A percentile compares a stretch with the other conserved stretches of the same genome.
phyloP scores from a whole-genome alignment of 2,113 vertebrate species.

The Micronisus gabar region DNA sequence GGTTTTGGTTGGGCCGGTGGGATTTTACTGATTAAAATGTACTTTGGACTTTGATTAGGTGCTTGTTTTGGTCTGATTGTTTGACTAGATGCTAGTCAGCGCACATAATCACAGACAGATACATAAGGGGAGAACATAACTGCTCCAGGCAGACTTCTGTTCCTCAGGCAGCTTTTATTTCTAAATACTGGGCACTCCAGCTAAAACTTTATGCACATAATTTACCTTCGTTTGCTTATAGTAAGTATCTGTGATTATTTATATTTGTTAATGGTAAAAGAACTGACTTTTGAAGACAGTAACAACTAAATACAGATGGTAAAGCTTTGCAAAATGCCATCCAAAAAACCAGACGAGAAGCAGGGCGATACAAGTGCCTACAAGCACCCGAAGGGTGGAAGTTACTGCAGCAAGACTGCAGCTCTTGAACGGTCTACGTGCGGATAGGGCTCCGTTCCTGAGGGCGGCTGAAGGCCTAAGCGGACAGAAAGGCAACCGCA shows the following conservation, averaged over 20 bases:
- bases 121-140: neutral
- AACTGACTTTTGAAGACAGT: neutral
- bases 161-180: neutral
- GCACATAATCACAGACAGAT: neutral
- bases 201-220: neutral
- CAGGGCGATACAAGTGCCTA: neutral
- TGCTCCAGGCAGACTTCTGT: neutral
- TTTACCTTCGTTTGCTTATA: neutral
- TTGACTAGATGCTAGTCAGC: neutral
- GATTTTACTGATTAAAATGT: neutral
- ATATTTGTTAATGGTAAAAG: neutral
- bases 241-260: neutral
- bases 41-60: neutral
- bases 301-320: neutral
- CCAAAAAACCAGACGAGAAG: neutral
- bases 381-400: neutral
- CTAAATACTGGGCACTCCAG: neutral
- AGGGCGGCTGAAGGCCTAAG: neutral
- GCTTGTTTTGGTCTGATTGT: neutral
- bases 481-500: rapidly evolving
- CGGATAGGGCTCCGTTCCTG: rapidly evolving
- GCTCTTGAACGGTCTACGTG: neutral
- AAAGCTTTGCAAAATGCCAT: neutral
- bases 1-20: neutral
- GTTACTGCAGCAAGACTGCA: neutral